Percentiles rank a stretch among this genome's conserved stretches.
Evolutionary conservation across 2,797 vertebrate genomes (phyloP).

Genomic region (Melanotaenia boesemani): DNA sequence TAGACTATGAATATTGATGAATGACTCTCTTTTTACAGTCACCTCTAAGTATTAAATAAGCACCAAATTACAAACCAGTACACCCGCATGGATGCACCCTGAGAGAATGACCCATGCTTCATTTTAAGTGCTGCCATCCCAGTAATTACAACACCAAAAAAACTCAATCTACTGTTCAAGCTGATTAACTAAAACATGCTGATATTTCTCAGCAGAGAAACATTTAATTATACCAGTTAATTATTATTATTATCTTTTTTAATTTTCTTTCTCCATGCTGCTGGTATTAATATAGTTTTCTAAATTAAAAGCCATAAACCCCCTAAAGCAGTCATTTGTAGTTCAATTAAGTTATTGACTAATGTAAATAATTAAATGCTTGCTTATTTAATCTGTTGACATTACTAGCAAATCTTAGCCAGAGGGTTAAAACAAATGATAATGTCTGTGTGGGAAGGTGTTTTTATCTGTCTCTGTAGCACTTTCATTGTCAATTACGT

Average conservation of each 20-base stretch:
- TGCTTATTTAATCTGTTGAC: slow-evolving; percentile 19
- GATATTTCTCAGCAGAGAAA: slow-evolving; percentile 42
- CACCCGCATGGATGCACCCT: slow-evolving; percentile 3
- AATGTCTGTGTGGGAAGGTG: not conserved
- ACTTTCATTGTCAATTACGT: not conserved
- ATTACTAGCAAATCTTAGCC: not conserved
- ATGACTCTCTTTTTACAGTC: slow-evolving; percentile 11
- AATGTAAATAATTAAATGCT: slow-evolving; percentile 39
- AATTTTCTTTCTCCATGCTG: slow-evolving; percentile 45
- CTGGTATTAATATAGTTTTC: slow-evolving; percentile 41
- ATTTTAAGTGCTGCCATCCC: slow-evolving; percentile 48
- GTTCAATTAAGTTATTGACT: slow-evolving; percentile 14
- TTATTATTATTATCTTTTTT: not conserved
- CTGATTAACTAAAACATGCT: slow-evolving; percentile 59
- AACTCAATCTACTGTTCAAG: slow-evolving; percentile 53
- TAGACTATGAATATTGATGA: not conserved
- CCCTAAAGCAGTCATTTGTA: slow-evolving; percentile 39
- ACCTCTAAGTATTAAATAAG: slow-evolving; percentile 28
- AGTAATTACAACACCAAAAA: slow-evolving; percentile 55
- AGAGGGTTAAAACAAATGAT: slow-evolving; percentile 6
- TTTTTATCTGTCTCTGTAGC: not conserved
- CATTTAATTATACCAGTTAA: slow-evolving; percentile 62
- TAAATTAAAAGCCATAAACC: slow-evolving; percentile 19
- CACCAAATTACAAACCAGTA: slow-evolving; percentile 4
- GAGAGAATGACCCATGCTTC: slow-evolving; percentile 25